Base-by-base conservation (phyloP, 2,797 vertebrate genomes). In the Enteromius mattozi region DNA sequence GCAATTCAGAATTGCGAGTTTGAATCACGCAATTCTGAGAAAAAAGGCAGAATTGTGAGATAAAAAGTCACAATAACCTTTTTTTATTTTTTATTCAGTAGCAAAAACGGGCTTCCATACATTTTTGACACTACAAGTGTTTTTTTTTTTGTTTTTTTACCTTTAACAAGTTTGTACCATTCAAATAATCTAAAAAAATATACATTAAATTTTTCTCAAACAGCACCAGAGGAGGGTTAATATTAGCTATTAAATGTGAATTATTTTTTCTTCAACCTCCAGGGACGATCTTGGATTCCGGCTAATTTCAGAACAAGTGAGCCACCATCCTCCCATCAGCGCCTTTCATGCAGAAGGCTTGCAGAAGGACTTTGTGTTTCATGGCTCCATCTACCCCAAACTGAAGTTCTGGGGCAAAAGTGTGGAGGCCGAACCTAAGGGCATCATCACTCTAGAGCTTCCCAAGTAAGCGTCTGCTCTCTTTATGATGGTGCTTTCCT, bases 361-460 rank as follows among this genome's bases (percentile, higher is more conserved):
- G 85, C 94, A 95, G 89, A 96, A 96, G 5, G 97, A 99, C 91
- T 99, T 99, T 86, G 92, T 97, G 80, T 99, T 99, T 92, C 98
- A 99, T 49, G 98, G 98, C 81, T 99, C 98, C 47, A 98, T 99
- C 90, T 99, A 97, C 88, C 98, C 98, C 83, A 99, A 99, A 91
- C 96, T 99, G 45, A 99, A 98, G 91, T 99, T 99, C 89, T 99
- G 98, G 98, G 98, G 98, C 1, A 99, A 99, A 91, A 99, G 98
- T 0, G 98, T 99, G 84, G 98, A 99, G 94, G 98, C 98, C 0
- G 98, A 99, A 89, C 98, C 98, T 59, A 99, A 97, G 91, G 98
- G 98, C 89, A 94, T 94, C 7, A 99, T 99, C 91, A 99, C 98
- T 35, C 93, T 99, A 92, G 97, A 99, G 91, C 96, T 99, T 80